Evolutionary conservation across 2,113 vertebrate species (phyloP).

Genomic region (Phalacrocorax aristotelis): DNA sequence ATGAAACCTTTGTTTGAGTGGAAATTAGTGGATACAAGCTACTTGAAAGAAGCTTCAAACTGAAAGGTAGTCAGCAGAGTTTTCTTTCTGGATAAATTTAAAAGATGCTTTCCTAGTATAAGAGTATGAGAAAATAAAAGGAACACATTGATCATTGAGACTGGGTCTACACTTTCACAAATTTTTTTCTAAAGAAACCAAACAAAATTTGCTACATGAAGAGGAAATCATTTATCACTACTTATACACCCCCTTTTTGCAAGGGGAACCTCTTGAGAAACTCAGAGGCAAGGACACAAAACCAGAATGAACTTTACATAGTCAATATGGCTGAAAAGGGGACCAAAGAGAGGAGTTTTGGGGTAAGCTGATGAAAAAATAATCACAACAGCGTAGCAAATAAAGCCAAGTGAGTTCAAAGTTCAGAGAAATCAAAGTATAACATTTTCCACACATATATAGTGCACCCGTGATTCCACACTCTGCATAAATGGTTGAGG

Average conservation of each 20-base stretch:
- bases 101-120: neutral
- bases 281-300: neutral
- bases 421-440: neutral
- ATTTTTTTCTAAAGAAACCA: neutral
- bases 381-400: neutral
- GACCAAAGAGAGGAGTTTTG: neutral
- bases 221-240: neutral
- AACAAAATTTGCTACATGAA: neutral
- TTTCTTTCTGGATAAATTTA: neutral
- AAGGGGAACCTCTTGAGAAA: neutral
- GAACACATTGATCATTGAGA: neutral
- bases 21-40: neutral
- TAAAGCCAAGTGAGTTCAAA: neutral
- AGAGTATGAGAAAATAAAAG: neutral
- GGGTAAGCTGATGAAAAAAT: neutral
- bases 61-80: neutral
- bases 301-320: neutral
- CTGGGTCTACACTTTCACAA: neutral
- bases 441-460: neutral
- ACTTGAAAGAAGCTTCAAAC: neutral
- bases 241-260: neutral
- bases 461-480: neutral
- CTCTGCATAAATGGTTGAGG: neutral
- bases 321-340: neutral
- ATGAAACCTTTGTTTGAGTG: constrained; percentile 19